A percentile compares a stretch with the other conserved stretches of the same genome.
phyloP scores from a whole-genome alignment of 2,797 vertebrate genomes.

The Rhinella marina region DNA sequence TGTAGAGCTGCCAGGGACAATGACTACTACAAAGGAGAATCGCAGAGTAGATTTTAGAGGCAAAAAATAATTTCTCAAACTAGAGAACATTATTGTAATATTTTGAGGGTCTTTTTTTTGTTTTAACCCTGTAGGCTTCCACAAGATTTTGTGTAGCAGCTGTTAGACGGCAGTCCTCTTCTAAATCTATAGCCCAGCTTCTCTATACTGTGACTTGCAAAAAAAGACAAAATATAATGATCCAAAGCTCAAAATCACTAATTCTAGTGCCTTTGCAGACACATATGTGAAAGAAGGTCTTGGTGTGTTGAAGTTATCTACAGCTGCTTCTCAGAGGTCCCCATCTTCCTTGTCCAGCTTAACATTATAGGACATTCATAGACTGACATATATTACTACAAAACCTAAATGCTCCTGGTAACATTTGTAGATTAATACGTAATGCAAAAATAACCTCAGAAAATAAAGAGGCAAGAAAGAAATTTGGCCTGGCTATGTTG shows the following conservation, averaged over 20 bases:
- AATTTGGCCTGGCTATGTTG: neutral
- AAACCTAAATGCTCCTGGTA: neutral
- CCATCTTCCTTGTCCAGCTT: constrained; percentile 1
- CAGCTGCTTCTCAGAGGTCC: constrained; percentile 35
- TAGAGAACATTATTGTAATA: neutral
- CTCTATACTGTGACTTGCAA: constrained; percentile 7
- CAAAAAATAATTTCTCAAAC: neutral
- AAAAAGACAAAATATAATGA: constrained; percentile 18
- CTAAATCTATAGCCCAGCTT: neutral
- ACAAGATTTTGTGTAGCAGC: constrained; percentile 20
- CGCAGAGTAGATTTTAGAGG: neutral
- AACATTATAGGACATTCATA: neutral
- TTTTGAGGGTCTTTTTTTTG: neutral
- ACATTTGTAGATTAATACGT: neutral
- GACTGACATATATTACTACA: constrained; percentile 3
- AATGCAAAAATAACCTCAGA: constrained; percentile 1
- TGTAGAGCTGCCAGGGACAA: constrained; percentile 21
- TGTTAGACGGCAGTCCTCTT: neutral
- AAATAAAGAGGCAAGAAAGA: neutral
- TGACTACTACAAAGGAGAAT: constrained; percentile 18
- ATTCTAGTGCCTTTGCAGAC: constrained; percentile 13
- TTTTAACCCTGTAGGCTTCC: neutral
- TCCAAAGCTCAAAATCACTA: constrained; percentile 30
- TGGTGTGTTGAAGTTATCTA: constrained; percentile 16
- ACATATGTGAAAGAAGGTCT: constrained; percentile 3